A percentile compares a stretch with the other conserved stretches of the same genome.
These are phyloP conservation scores for Cheilinus undulatus DNA, from an alignment of 2,113 vertebrate species.

Conservation along the genomic window DNA sequence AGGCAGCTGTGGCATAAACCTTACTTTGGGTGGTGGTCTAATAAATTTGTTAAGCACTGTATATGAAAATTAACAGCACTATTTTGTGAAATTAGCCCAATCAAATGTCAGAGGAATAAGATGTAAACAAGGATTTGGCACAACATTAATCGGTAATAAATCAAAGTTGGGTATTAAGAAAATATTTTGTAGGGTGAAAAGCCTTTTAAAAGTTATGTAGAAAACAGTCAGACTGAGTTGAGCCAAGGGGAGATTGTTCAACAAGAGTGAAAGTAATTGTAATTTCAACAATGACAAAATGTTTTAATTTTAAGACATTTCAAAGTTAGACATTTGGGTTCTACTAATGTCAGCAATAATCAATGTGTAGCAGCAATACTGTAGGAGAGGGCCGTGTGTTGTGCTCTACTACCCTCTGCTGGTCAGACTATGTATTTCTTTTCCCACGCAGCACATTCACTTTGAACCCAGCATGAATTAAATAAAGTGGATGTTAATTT, in stretches of 20 bases:
- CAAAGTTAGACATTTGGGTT: not conserved
- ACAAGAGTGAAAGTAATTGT: not conserved
- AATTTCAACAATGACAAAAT: not conserved
- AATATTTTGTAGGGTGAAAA: no score
- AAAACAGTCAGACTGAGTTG: not conserved
- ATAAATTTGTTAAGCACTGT: no score
- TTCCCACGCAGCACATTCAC: not conserved
- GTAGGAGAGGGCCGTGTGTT: not conserved
- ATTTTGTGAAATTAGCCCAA: no score
- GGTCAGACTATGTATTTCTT: constrained; percentile 26
- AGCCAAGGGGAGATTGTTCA: not conserved
- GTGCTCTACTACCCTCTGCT: constrained; percentile 62
- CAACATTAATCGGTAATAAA: no score
- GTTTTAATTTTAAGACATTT: not conserved
- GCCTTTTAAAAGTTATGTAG: no score
- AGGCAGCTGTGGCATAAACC: no score
- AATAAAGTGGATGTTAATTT: constrained; percentile 48
- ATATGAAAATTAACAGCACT: no score
- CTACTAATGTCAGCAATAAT: not conserved
- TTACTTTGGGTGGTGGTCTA: no score
- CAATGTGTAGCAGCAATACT: no score
- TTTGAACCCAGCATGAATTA: not conserved
- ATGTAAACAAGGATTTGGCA: no score
- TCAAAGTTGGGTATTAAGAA: no score
- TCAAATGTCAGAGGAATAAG: no score